Base-by-base conservation (phyloP, 53 echinoderm and acorn worm species). In the Apostichopus leukothele region DNA sequence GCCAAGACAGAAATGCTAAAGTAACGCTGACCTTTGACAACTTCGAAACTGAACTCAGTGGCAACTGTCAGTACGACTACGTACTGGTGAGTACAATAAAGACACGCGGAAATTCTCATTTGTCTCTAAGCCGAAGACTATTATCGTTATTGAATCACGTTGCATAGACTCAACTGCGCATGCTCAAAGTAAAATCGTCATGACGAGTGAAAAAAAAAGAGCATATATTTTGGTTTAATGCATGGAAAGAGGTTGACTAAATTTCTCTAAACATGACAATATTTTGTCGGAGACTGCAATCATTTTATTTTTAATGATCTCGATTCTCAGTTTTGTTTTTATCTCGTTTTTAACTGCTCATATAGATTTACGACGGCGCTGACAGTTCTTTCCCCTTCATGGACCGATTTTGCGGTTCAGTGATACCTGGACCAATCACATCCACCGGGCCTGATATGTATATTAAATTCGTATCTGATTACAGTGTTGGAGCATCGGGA, bases 401-500 rank as follows among this genome's bases (percentile, higher is more conserved):
- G 79, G 79, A 79, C 10, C 52, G 79, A 21, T 79, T 79, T 1
- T 79, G 79, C 27, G 79, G 79, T 54, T 53, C 52, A 18, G 79
- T 79, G 4, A n/a, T 79, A 12, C 79, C 79, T 6, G 27, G 16
- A 23, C 53, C 79, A 1, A 79, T 79, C 13, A 79, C 79, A 14
- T 79, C 79, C n/a, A 79, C 53, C 52, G 79, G 79, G n/a, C 53
- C 79, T 6, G 79, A 79, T 79, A 52, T 79, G 79, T 79, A 79
- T 11, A 52, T 79, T 4, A 13, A n/a, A 54, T 79, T 79, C 27
- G 52, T 50, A 52, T 79, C 79, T 14, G 79, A 79, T 18, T 79
- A 4, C 79, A 79, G 51, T 52, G 79, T 79, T 26, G 51, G 51
- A 1, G 79, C 8, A 0, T 79, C 79, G 5, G 79, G 79, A 14